Evolutionary conservation across 2,797 vertebrate genomes (phyloP), one percentile per base, ranked within the genome.

Genomic region (Acestrorhynchus altus): DNA sequence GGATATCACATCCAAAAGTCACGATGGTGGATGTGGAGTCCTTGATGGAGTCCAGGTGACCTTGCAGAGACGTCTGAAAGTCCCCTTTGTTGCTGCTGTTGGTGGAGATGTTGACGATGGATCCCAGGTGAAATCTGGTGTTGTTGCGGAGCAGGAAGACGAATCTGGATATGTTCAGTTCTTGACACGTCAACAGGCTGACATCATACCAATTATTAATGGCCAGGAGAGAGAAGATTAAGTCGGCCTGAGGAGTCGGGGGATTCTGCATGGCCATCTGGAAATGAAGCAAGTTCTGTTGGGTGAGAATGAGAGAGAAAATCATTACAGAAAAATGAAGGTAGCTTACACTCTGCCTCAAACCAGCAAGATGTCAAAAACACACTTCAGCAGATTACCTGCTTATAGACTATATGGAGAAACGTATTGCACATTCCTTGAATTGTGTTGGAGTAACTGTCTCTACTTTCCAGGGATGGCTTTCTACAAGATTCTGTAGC

Each of bases 191-290:
- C 80, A 99, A 87, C 73, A 98, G 88, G 85, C 96, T 98, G 90
- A 98, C 95, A 86, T 98, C 97, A 88, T 96, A 98, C 98, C 98
- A 99, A 89, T 93, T 96, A 88, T 98, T 98, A 94, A 97, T 96
- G 12, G 94, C 91, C 85, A 99, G 94, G 84, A 99, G 94, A 0
- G 95, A 94, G 88, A 95, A 93, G 88, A 98, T 95, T 78, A 99
- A 93, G 0, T 95, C 93, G 22, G 91, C 94, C 76, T 94, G 90
- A 85, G 94, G 88, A 89, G 92, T 84, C 88, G 91, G 39, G 75
- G 96, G 88, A 87, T 93, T 95, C 86, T 91, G 94, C 94, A 98
- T 95, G 80, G 94, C 95, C 94, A 98, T 94, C 88, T 99, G 98
- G 79, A 99, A 95, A 88, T 99, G 98, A 72, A 99, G 95, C 52